phyloP scores from a whole-genome alignment of 2,888 invertebrate species.

The Crossocerus cetratus region DNA sequence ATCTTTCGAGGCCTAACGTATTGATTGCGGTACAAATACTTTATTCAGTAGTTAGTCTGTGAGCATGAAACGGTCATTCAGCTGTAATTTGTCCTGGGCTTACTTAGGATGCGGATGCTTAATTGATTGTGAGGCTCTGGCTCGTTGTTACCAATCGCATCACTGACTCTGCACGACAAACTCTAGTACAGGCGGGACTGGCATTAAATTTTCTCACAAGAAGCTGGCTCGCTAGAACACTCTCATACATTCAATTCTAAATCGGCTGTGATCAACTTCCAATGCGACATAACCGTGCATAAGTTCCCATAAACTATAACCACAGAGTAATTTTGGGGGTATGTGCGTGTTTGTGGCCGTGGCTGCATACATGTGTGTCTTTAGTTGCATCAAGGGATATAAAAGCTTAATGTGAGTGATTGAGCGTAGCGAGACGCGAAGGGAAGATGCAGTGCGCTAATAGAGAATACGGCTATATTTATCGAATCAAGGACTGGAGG shows the following conservation, averaged over 20 bases:
- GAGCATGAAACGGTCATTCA: constrained; percentile 33
- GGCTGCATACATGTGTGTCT: too few species aligned
- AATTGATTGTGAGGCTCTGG: constrained; percentile 8
- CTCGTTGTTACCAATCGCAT: constrained; percentile 22
- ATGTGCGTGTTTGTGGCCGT: too few species aligned
- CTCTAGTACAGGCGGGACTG: constrained; percentile 34
- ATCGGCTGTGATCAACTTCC: too few species aligned
- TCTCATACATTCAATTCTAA: too few species aligned
- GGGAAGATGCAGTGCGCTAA: background rate
- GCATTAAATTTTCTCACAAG: constrained; percentile 41
- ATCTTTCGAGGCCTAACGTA: background rate
- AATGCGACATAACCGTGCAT: too few species aligned
- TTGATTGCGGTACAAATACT: constrained; percentile 5
- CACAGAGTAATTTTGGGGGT: too few species aligned
- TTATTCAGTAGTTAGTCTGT: constrained; percentile 31
- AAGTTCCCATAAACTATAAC: background rate
- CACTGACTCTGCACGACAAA: constrained; percentile 12
- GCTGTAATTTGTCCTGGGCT: constrained; percentile 35
- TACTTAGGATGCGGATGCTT: constrained; percentile 40
- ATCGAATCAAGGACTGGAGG: constrained; percentile 8
- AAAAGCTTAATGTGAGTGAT: too few species aligned
- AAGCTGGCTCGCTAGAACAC: too few species aligned
- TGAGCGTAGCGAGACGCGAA: background rate
- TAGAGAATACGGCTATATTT: constrained; percentile 1
- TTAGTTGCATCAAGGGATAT: too few species aligned